phyloP scores from a whole-genome alignment of 2,888 invertebrate species.

The Harpagoxenus sublaevis region DNA sequence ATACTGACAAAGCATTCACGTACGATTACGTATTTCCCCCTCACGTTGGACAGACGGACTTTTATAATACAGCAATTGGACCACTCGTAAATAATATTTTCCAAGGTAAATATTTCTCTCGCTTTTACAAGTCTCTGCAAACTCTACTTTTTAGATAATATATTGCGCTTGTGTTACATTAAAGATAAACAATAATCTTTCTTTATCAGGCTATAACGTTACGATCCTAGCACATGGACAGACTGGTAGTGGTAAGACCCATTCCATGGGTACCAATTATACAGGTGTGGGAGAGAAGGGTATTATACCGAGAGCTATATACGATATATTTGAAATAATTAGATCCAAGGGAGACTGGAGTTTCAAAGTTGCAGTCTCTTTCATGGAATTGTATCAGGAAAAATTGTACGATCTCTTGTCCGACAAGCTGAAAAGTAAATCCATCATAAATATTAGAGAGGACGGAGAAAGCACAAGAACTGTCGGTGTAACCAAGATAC shows the following conservation, averaged over 20 bases:
- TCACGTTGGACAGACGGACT: slow-evolving; percentile 90
- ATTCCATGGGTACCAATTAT: slow-evolving; percentile 96
- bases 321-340: slow-evolving; percentile 92
- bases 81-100: slow-evolving; percentile 92
- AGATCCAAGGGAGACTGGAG: slow-evolving; percentile 88
- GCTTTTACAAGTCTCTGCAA: neutral
- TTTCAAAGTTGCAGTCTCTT: slow-evolving; percentile 92
- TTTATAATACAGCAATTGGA: slow-evolving; percentile 92
- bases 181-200: neutral
- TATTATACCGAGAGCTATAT: slow-evolving; percentile 95
- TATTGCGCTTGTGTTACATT: neutral
- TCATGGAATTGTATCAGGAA: slow-evolving; percentile 96
- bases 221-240: slow-evolving; percentile 98
- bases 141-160: no score
- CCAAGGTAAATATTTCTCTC: slow-evolving; percentile 88
- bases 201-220: slow-evolving; percentile 93
- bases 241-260: slow-evolving; percentile 97
- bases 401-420: slow-evolving; percentile 94
- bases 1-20: slow-evolving; percentile 91
- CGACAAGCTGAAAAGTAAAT: slow-evolving; percentile 90
- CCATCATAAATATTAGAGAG: slow-evolving; percentile 93
- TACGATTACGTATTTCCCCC: slow-evolving; percentile 94
- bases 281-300: slow-evolving; percentile 90
- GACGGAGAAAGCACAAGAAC: slow-evolving; percentile 88
- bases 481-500: slow-evolving; percentile 89